Percentiles rank a stretch among this genome's conserved stretches.
Evolutionary conservation across 2,888 invertebrate species (phyloP).

Genomic region (Drepanosiphum platanoidis): DNA sequence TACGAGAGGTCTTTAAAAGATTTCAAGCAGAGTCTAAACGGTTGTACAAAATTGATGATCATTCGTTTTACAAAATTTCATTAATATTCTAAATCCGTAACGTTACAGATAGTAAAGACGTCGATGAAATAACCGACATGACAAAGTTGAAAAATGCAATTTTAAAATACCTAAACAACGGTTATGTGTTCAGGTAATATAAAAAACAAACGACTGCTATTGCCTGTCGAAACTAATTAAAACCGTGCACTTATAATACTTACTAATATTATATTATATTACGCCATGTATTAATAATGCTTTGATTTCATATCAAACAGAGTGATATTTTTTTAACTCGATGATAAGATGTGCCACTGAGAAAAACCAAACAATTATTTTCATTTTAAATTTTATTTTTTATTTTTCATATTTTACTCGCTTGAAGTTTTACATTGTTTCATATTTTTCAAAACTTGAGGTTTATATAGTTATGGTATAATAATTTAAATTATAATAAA

Average conservation of each 20-base stretch:
- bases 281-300: not conserved
- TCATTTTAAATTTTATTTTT: not conserved
- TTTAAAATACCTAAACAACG: conserved; percentile 73
- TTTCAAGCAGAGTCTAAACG: conserved; percentile 46
- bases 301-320: not conserved
- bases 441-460: not conserved
- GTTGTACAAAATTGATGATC: not conserved
- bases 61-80: not conserved
- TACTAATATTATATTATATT: not conserved
- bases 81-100: not conserved
- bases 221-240: too few species aligned
- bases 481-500: too few species aligned
- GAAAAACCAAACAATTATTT: not conserved
- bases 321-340: not conserved
- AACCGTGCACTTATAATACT: too few species aligned
- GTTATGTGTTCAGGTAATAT: conserved; percentile 74
- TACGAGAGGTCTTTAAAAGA: conserved; percentile 62
- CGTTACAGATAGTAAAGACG: conserved; percentile 19
- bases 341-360: not conserved
- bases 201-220: too few species aligned
- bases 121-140: conserved; percentile 53
- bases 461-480: not conserved
- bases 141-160: conserved; percentile 67
- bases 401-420: not conserved
- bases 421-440: not conserved